A percentile compares a stretch with the other conserved stretches of the same genome.
Conservation (phyloP, 2,113 vertebrate species). For the Phaethornis superciliosus region DNA sequence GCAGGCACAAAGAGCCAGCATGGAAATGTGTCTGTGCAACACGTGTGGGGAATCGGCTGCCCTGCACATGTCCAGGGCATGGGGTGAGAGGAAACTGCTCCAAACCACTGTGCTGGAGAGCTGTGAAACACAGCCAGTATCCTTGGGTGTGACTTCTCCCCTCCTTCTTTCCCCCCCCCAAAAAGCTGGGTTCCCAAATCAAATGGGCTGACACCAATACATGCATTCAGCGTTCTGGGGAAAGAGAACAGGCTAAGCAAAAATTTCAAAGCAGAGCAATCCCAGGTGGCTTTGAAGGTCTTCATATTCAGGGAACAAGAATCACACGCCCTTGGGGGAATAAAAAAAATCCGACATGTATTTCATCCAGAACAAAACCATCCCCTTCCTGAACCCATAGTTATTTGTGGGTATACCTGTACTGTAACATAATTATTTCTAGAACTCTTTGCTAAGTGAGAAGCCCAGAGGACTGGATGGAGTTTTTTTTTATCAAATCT, state of each 20-base stretch:
- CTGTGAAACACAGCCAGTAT: fast-evolving
- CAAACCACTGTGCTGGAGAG: neutral
- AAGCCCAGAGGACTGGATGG: neutral
- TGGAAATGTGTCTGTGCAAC: neutral
- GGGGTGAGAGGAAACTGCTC: neutral
- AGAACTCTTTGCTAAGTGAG: neutral
- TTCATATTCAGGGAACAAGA: fast-evolving
- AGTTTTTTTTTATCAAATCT: neutral
- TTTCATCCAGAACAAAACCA: neutral
- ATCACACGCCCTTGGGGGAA: neutral
- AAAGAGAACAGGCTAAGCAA: neutral
- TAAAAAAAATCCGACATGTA: neutral
- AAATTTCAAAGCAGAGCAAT: neutral
- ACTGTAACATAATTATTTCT: neutral
- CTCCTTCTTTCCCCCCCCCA: neutral
- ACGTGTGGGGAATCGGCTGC: neutral
- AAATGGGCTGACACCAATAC: neutral
- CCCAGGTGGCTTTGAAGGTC: neutral
- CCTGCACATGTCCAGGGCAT: neutral
- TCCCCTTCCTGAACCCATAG: neutral
- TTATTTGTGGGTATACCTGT: neutral
- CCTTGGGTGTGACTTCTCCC: neutral
- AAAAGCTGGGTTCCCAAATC: neutral
- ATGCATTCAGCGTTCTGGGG: fast-evolving
- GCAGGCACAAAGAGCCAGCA: neutral